Percentiles rank a stretch among this genome's conserved stretches.
Evolutionary conservation across 2,797 vertebrate genomes (phyloP).

Genomic region (Enteromius unitaeniatus): DNA sequence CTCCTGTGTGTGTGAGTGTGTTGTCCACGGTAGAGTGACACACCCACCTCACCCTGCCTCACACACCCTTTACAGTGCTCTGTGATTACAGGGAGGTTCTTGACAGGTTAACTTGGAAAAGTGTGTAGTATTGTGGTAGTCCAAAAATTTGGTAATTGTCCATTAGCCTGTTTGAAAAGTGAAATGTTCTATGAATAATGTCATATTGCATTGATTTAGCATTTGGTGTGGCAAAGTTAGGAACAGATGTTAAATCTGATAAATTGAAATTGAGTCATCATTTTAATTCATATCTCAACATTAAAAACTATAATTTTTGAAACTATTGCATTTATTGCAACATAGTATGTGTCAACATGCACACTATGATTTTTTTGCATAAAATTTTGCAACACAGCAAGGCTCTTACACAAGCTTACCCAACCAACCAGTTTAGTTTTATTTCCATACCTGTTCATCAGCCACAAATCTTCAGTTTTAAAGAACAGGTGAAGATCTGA

Average conservation of each 20-base stretch:
- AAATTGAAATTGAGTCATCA: neutral
- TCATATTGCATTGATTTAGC: neutral
- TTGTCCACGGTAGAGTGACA: constrained; percentile 4
- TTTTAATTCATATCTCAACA: neutral
- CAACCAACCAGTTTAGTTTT: constrained; percentile 17
- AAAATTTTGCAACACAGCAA: neutral
- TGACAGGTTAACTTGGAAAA: neutral
- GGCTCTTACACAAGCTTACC: neutral
- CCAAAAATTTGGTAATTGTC: neutral
- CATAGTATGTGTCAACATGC: neutral
- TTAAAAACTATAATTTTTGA: neutral
- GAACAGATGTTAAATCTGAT: neutral
- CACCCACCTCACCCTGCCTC: constrained; percentile 33
- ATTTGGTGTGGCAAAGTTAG: neutral
- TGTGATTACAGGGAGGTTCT: constrained; percentile 3
- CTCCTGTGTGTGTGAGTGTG: constrained; percentile 14
- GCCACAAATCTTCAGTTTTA: neutral
- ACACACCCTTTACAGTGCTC: constrained; percentile 35
- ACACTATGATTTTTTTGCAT: neutral
- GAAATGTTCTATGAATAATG: neutral
- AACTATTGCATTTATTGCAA: neutral
- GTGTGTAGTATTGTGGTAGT: neutral
- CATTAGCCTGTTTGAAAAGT: neutral
- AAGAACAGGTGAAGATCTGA: neutral
- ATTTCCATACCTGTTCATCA: neutral